Evolutionary conservation across 2,113 vertebrate species (phyloP).

Genomic region (Gasterosteus nipponicus): DNA sequence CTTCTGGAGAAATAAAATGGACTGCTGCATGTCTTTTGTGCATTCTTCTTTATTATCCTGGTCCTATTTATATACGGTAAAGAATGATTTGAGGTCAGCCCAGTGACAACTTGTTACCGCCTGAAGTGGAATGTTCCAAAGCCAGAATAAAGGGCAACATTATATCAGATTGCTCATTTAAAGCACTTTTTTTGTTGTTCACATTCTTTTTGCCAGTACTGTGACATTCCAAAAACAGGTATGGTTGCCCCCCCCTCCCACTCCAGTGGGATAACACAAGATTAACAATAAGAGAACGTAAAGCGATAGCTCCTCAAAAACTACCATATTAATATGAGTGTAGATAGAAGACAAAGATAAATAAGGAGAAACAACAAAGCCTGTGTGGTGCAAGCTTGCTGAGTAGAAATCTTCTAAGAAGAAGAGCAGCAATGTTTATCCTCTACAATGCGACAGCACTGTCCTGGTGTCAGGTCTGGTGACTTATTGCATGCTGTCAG

Average conservation of each 20-base stretch:
- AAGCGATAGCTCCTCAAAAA: constrained; percentile 43
- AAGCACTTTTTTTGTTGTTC: constrained; percentile 1
- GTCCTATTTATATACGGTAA: constrained; percentile 61
- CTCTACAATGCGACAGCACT: constrained; percentile 55
- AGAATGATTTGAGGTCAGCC: constrained; percentile 41
- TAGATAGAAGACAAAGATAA: constrained; percentile 42
- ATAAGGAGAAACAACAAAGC: constrained; percentile 27
- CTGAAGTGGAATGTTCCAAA: constrained; percentile 74
- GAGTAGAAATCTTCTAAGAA: constrained; percentile 51
- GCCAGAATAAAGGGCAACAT: constrained; percentile 37
- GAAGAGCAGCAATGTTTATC: constrained; percentile 39
- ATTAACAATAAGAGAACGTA: constrained; percentile 34
- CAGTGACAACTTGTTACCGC: constrained; percentile 24
- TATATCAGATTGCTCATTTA: constrained; percentile 1
- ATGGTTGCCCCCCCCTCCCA: no score
- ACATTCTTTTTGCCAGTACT: background rate
- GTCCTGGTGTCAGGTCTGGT: constrained; percentile 64
- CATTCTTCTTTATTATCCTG: constrained; percentile 69
- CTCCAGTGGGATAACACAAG: no score
- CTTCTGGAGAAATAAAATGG: constrained; percentile 16
- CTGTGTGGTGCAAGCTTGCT: constrained; percentile 14
- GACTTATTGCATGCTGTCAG: constrained; percentile 82
- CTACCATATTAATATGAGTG: constrained; percentile 54
- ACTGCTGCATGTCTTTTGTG: constrained; percentile 35
- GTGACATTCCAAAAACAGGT: background rate